A percentile compares a stretch with the other conserved stretches of the same genome.
These are phyloP conservation scores for Sturnus vulgaris DNA, from an alignment of 2,113 vertebrate genomes.

Conservation along the genomic window DNA sequence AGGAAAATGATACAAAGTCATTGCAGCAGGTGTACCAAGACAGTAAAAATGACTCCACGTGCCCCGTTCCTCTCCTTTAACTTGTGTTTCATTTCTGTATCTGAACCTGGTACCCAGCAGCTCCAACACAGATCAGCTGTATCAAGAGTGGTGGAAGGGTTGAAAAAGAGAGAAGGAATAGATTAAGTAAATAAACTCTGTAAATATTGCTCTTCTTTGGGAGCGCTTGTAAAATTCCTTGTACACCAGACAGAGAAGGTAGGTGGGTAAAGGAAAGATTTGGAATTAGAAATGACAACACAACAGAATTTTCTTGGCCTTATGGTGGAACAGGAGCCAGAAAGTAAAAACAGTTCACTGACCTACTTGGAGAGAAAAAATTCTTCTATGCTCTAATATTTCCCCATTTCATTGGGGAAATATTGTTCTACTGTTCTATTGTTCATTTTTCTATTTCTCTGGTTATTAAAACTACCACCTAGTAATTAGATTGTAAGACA, in stretches of 20 bases:
- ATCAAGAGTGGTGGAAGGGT: not conserved
- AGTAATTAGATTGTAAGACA: not conserved
- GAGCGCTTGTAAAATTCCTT: not conserved
- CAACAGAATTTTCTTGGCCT: not conserved
- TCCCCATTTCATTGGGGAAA: not conserved
- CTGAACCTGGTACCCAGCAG: not conserved
- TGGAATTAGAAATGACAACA: not conserved
- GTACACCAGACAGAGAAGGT: not conserved
- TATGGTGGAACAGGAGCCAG: not conserved
- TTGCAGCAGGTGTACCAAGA: not conserved
- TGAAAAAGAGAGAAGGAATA: not conserved
- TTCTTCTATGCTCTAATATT: not conserved
- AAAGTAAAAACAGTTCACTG: not conserved
- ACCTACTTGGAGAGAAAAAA: not conserved
- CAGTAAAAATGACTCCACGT: accelerated
- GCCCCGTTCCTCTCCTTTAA: not conserved
- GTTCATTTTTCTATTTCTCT: not conserved
- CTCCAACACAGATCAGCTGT: not conserved
- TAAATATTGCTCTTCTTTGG: not conserved
- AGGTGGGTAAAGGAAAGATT: not conserved
- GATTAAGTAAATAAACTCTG: not conserved
- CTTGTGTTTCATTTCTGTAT: not conserved
- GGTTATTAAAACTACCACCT: not conserved
- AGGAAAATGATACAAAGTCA: not conserved
- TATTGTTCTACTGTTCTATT: too few species aligned